phyloP scores from a whole-genome alignment of 2,797 vertebrate species.

The Trichosurus vulpecula region DNA sequence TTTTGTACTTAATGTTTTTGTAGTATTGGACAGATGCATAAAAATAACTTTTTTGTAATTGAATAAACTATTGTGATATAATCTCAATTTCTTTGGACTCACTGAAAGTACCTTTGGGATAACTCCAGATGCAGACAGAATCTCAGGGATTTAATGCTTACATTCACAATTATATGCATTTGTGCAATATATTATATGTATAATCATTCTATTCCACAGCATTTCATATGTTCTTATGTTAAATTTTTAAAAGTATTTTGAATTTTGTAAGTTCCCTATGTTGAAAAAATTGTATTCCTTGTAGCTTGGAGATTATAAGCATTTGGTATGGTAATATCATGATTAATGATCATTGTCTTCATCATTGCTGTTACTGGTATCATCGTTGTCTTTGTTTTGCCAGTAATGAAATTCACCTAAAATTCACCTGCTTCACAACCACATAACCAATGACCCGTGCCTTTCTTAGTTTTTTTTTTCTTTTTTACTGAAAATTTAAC shows the following conservation, averaged over 20 bases:
- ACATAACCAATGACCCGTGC: not conserved
- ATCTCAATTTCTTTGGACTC: not conserved
- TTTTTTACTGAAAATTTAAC: too few species aligned
- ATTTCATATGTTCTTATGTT: not conserved
- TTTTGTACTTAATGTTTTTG: not conserved
- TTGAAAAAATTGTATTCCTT: not conserved
- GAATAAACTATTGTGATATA: not conserved
- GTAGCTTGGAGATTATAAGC: not conserved
- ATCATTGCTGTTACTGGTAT: not conserved
- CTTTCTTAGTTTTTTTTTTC: too few species aligned
- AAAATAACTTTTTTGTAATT: not conserved
- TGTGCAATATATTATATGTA: not conserved
- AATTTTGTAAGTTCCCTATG: not conserved
- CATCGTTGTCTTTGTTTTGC: not conserved
- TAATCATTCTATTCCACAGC: not conserved
- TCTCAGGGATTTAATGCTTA: not conserved
- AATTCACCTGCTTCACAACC: not conserved
- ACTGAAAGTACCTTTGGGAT: not conserved
- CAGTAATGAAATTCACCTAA: not conserved
- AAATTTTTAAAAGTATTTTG: not conserved
- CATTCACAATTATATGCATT: not conserved
- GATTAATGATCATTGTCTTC: not conserved
- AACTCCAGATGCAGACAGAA: not conserved
- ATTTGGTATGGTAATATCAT: not conserved
- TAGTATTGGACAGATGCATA: not conserved